Percentiles rank a stretch among this genome's conserved stretches.
Conservation (phyloP, 2,797 vertebrate species). For the Todus mexicanus region DNA sequence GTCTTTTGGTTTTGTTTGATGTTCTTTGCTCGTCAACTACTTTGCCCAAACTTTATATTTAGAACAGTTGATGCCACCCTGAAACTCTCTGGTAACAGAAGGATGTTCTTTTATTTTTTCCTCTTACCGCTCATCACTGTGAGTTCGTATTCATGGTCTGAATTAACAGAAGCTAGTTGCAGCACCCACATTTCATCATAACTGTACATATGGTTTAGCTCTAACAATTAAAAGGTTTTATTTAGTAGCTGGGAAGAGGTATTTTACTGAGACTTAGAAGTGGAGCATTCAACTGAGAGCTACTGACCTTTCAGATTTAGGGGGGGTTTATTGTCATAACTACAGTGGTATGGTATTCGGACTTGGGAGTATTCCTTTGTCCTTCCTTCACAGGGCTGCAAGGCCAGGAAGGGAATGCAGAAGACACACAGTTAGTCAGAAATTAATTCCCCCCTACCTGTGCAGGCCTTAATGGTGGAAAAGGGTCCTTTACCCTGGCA, state of each 20-base stretch:
- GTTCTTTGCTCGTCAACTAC: background rate
- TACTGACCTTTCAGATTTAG: background rate
- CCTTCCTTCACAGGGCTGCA: background rate
- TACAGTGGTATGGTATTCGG: background rate
- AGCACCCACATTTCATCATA: conserved; percentile 24
- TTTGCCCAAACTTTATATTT: background rate
- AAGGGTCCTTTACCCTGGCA: background rate
- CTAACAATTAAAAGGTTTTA: background rate
- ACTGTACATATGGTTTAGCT: background rate
- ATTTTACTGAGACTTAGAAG: background rate
- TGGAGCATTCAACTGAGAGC: background rate
- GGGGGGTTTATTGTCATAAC: background rate
- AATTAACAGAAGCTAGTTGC: conserved; percentile 33
- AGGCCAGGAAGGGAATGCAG: background rate
- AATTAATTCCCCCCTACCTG: background rate
- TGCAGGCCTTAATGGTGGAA: background rate
- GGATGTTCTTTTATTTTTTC: background rate
- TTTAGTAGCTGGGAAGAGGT: background rate
- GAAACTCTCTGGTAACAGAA: background rate
- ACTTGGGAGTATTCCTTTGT: background rate
- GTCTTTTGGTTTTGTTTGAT: background rate
- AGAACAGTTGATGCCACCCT: background rate
- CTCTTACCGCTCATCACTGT: background rate
- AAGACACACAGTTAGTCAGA: background rate
- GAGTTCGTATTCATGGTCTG: background rate